Evolutionary conservation across 2,888 invertebrate genomes (phyloP), one percentile per base, ranked within the genome.

Genomic region (Choreutis nemorana): DNA sequence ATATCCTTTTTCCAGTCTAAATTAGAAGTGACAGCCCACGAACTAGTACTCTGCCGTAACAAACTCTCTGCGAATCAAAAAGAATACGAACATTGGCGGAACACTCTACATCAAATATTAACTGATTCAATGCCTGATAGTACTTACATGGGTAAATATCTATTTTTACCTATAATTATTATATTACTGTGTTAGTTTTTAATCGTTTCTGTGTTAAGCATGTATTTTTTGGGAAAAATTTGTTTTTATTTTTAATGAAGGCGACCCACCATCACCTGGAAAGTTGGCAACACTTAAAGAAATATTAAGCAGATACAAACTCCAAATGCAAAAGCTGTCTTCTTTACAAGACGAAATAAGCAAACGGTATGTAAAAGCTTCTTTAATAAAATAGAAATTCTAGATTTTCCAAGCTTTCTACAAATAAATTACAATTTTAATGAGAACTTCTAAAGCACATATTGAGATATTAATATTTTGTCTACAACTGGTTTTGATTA

Each of bases 211-310:
- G n/a, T n/a, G n/a, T n/a, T n/a, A n/a, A n/a, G n/a, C n/a, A n/a
- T n/a, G n/a, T n/a, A n/a, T n/a, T n/a, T n/a, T n/a, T n/a, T n/a
- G n/a, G n/a, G n/a, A n/a, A n/a, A n/a, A n/a, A n/a, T n/a, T n/a
- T n/a, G n/a, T n/a, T n/a, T n/a, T n/a, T n/a, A n/a, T n/a, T 30
- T 15, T 12, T 26, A 13, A 32, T 36, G 14, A 31, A 72, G 77
- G 67, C 14, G 75, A 75, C 33, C 61, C 67, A 2, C 61, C 71
- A 2, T 75, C 77, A 1, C 73, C 77, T 0, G 72, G 72, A 0
- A 73, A 70, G 43, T 44, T 78, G 28, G 55, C 71, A 9, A 68
- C 68, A 4, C 47, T 78, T 3, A 75, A 77, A 46, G 78, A 78
- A 35, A 50, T 71, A 6, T 44, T 78, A 9, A 70, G 50, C 36